These are phyloP conservation scores for Myotis daubentonii DNA, from an alignment of 2,797 vertebrate genomes.

Conservation along the genomic window DNA sequence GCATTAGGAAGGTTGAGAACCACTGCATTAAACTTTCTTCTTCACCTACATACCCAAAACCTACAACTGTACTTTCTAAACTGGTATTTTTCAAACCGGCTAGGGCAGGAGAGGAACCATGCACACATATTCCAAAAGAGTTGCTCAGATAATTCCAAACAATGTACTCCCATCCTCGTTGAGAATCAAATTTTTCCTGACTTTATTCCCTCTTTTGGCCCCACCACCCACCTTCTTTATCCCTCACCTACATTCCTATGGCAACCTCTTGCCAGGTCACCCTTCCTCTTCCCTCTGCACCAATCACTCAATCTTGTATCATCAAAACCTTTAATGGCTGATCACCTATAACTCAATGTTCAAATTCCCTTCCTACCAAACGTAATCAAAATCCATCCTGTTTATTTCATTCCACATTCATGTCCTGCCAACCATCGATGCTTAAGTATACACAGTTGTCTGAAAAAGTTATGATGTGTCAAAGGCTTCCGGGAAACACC, in stretches of 20 bases:
- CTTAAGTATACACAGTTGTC: background rate
- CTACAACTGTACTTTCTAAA: background rate
- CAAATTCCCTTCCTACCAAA: background rate
- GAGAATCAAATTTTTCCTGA: background rate
- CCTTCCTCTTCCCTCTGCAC: background rate
- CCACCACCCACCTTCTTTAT: background rate
- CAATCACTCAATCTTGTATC: background rate
- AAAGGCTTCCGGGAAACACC: background rate
- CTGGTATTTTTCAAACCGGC: slow-evolving; percentile 2
- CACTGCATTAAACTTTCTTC: background rate
- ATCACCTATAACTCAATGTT: background rate
- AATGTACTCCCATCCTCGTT: background rate
- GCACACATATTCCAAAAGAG: background rate
- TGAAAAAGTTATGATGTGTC: background rate
- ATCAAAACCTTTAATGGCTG: background rate
- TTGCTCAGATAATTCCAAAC: slow-evolving; percentile 24
- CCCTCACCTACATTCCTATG: background rate
- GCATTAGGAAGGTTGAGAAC: no score
- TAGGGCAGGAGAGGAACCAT: background rate
- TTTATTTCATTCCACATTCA: background rate
- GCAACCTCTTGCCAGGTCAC: background rate
- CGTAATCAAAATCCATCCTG: background rate
- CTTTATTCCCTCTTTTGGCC: background rate
- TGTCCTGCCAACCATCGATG: no score
- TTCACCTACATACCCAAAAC: background rate